Percentiles rank a stretch among this genome's conserved stretches.
These are phyloP conservation scores for Siphamia tubifer DNA, from an alignment of 2,113 vertebrate genomes.

Conservation along the genomic window DNA sequence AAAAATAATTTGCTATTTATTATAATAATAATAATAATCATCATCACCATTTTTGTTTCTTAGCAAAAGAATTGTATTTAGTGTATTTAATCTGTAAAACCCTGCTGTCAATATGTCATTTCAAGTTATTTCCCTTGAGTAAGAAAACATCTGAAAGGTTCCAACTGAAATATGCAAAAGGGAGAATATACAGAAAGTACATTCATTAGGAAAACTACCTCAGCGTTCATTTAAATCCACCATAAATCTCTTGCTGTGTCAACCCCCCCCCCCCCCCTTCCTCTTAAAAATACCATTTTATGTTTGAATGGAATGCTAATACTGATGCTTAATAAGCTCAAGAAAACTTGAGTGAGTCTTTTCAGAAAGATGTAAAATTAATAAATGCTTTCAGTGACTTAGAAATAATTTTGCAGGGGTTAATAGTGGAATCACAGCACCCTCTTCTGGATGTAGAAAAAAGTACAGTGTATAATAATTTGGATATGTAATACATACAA, in stretches of 20 bases:
- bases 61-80: too few species aligned
- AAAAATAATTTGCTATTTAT: too few species aligned
- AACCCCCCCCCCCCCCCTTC: background rate
- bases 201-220: background rate
- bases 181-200: background rate
- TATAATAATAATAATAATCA: too few species aligned
- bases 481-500: background rate
- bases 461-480: background rate
- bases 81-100: background rate
- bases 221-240: background rate
- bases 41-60: too few species aligned
- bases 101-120: background rate
- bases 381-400: background rate
- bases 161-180: background rate
- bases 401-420: background rate
- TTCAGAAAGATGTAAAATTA: background rate
- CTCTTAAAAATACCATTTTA: background rate
- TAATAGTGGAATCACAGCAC: slow-evolving; percentile 45
- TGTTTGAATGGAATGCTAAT: slow-evolving; percentile 23
- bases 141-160: background rate
- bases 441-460: slow-evolving; percentile 38
- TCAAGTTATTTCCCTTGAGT: background rate
- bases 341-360: slow-evolving; percentile 15
- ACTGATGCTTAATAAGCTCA: background rate
- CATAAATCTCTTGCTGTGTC: background rate